phyloP scores from a whole-genome alignment of 2,797 vertebrate species.

The Phylloscopus collybita region DNA sequence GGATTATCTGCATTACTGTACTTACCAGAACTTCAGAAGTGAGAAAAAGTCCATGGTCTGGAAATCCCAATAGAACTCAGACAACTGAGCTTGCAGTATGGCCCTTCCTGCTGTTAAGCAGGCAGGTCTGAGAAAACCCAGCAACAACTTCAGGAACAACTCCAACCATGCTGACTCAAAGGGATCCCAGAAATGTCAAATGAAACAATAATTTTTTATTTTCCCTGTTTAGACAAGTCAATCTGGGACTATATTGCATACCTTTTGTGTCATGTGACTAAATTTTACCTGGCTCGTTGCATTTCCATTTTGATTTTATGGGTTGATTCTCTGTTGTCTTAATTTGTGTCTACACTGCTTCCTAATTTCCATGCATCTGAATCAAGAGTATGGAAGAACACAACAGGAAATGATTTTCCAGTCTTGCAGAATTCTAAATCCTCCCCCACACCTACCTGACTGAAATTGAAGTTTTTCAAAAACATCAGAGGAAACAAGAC shows the following conservation, averaged over 20 bases:
- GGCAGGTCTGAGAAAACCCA: neutral
- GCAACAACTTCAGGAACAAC: neutral
- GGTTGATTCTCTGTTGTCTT: neutral
- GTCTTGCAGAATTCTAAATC: neutral
- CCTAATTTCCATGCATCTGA: slow-evolving; percentile 1
- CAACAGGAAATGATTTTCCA: neutral
- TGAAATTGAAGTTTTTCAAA: neutral
- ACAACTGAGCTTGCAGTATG: neutral
- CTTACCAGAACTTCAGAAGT: neutral
- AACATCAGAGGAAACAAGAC: neutral
- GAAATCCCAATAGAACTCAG: neutral
- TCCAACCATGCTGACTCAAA: neutral
- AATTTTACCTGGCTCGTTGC: neutral
- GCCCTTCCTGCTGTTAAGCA: neutral
- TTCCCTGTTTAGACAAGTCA: neutral
- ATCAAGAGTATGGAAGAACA: neutral
- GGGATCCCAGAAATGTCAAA: neutral
- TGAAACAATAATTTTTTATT: neutral
- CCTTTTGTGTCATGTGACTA: neutral
- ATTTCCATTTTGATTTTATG: slow-evolving; percentile 1
- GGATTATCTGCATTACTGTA: neutral
- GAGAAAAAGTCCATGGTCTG: neutral
- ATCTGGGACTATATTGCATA: neutral
- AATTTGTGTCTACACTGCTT: neutral
- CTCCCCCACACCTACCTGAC: neutral